phyloP scores from a whole-genome alignment of 2,113 vertebrate genomes.

The Nerophis ophidion region DNA sequence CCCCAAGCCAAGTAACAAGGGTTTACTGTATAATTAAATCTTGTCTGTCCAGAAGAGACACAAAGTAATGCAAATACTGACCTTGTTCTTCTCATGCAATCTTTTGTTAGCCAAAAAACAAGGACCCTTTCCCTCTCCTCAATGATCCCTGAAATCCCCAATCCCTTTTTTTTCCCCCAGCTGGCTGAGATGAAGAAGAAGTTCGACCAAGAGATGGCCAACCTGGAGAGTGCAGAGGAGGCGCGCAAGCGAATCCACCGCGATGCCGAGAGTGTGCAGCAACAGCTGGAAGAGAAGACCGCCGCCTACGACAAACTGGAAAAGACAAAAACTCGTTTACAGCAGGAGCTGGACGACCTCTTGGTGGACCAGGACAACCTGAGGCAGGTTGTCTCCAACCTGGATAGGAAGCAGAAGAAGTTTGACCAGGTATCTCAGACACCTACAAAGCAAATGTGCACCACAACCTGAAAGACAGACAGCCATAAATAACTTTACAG shows the following conservation, averaged over 20 bases:
- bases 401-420: conserved; percentile 98
- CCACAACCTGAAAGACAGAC: neutral
- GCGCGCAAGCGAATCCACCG: conserved; percentile 82
- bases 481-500: neutral
- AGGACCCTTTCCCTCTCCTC: neutral
- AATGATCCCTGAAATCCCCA: neutral
- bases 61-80: too few species aligned
- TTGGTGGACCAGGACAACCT: conserved; percentile 88
- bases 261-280: conserved; percentile 78
- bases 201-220: conserved; percentile 79
- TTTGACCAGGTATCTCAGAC: conserved; percentile 86
- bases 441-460: neutral
- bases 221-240: conserved; percentile 81
- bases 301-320: conserved; percentile 89
- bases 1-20: too few species aligned
- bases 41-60: too few species aligned
- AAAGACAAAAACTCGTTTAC: conserved; percentile 91
- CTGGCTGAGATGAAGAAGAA: conserved; percentile 86
- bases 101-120: neutral
- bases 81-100: neutral
- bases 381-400: conserved; percentile 83
- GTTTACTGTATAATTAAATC: too few species aligned
- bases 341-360: conserved; percentile 93
- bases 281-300: conserved; percentile 83
- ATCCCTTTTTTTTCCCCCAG: conserved; percentile 47